A percentile compares a stretch with the other conserved stretches of the same genome.
Conservation (phyloP, 1,140 invertebrate species). For the Daktulosphaira vitifoliae region DNA sequence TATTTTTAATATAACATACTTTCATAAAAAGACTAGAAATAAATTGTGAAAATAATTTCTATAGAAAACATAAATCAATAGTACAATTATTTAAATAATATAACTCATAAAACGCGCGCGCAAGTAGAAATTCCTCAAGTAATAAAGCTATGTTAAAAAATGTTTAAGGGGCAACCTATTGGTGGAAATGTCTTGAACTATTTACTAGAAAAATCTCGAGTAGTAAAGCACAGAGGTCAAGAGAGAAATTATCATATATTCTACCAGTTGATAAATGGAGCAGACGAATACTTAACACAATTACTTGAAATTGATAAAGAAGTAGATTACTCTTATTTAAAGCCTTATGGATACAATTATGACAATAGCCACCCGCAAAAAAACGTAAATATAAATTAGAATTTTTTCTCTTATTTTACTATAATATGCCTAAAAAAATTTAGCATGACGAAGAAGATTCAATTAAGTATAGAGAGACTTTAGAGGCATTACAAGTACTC, state of each 20-base stretch:
- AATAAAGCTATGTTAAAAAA: too few species aligned
- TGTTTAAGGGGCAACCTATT: not conserved
- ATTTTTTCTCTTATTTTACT: too few species aligned
- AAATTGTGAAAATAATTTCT: too few species aligned
- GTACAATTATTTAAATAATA: too few species aligned
- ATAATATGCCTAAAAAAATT: too few species aligned
- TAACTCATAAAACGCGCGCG: too few species aligned
- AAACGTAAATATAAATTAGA: too few species aligned
- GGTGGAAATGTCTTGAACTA: conserved; percentile 23
- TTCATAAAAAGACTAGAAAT: too few species aligned
- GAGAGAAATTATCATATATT: conserved; percentile 73
- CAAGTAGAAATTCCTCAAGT: too few species aligned
- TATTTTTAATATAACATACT: too few species aligned
- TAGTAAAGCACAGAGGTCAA: conserved; percentile 57
- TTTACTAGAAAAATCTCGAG: conserved; percentile 53
- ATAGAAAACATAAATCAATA: too few species aligned
- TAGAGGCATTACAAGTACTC: conserved; percentile 66
- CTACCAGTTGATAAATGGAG: conserved; percentile 62
- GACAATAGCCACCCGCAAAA: not conserved
- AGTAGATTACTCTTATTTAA: not conserved
- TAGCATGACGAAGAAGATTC: conserved; percentile 2
- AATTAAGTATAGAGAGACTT: conserved; percentile 6
- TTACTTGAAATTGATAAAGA: conserved; percentile 15
- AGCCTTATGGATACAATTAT: not conserved
- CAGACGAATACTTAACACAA: conserved; percentile 42